These are phyloP conservation scores for Stercorarius parasiticus DNA, from an alignment of 2,113 vertebrate species.

Conservation along the genomic window DNA sequence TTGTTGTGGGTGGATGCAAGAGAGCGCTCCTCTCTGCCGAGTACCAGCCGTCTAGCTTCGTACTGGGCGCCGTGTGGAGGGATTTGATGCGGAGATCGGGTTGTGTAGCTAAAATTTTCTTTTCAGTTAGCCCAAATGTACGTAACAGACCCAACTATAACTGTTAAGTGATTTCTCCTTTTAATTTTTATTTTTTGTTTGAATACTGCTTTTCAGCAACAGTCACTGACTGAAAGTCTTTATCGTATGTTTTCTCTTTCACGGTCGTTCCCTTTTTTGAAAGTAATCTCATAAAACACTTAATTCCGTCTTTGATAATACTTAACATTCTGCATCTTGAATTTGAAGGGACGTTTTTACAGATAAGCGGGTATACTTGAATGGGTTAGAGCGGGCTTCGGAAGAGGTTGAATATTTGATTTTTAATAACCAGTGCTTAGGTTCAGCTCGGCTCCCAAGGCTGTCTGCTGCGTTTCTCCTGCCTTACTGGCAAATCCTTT, in stretches of 20 bases:
- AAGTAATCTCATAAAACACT: neutral
- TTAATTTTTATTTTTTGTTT: neutral
- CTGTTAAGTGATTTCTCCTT: neutral
- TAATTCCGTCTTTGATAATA: neutral
- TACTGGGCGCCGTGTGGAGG: rapidly evolving
- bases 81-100: neutral
- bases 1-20: neutral
- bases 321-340: neutral
- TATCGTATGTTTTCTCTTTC: neutral
- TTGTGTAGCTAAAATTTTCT: neutral
- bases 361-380: neutral
- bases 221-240: neutral
- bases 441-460: neutral
- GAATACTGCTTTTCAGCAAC: neutral
- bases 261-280: neutral
- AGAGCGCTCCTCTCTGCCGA: neutral
- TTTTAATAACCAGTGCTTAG: neutral
- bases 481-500: neutral
- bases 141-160: neutral
- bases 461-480: neutral
- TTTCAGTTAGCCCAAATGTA: neutral
- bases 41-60: neutral
- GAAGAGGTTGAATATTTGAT: neutral
- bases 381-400: neutral
- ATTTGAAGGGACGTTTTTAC: neutral